Percentiles rank a stretch among this genome's conserved stretches.
Conservation (phyloP, 2,888 invertebrate species). For the Stomorhina lunata region DNA sequence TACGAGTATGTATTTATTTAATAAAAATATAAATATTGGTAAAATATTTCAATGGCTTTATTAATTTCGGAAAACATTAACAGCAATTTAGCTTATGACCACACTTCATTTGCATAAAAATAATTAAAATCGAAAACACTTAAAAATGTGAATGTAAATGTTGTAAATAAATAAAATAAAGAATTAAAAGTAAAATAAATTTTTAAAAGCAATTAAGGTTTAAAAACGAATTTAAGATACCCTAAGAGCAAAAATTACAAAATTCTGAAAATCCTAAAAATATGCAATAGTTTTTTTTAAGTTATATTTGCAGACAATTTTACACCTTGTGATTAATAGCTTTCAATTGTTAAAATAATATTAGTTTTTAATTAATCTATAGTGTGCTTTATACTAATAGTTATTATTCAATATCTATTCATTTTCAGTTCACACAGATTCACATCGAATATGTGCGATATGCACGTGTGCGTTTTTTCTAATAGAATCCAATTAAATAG, state of each 20-base stretch:
- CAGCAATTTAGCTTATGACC: conserved; percentile 18
- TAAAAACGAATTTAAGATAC: not conserved
- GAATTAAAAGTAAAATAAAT: not conserved
- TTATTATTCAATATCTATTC: too few species aligned
- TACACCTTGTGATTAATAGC: too few species aligned
- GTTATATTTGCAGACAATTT: too few species aligned
- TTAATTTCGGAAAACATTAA: conserved; percentile 18
- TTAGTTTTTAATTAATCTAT: too few species aligned
- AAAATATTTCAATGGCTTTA: conserved; percentile 5
- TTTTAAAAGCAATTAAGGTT: not conserved
- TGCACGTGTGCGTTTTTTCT: not conserved
- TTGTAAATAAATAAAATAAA: not conserved
- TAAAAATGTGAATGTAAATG: conserved; percentile 2
- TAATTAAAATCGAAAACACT: conserved; percentile 8
- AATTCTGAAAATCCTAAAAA: too few species aligned
- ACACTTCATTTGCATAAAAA: conserved; percentile 38
- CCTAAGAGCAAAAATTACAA: too few species aligned
- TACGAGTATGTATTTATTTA: not conserved
- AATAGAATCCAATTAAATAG: not conserved
- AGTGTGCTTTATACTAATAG: too few species aligned
- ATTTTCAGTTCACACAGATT: not conserved
- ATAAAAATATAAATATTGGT: not conserved
- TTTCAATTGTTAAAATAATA: too few species aligned
- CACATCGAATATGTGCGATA: not conserved
- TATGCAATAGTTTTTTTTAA: too few species aligned